Conservation (phyloP, 2,888 invertebrate genomes). For the Geophilus truncorum region DNA sequence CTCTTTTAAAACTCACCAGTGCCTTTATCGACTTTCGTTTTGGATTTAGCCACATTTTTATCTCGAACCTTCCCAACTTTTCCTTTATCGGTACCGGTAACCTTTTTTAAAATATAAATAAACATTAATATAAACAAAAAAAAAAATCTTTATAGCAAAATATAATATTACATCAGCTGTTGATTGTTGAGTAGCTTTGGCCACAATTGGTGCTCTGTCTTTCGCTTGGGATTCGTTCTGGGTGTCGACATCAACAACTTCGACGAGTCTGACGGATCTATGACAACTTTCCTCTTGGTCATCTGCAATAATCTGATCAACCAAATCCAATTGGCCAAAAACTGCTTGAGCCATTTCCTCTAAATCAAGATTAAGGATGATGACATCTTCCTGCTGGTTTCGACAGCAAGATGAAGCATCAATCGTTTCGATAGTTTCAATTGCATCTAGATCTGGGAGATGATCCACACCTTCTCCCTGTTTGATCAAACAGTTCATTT, state of each 20-base stretch:
- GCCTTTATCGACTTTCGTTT: not conserved
- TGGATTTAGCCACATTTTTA: not conserved
- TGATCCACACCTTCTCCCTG: not conserved
- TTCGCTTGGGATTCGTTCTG: not conserved
- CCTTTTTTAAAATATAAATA: not conserved
- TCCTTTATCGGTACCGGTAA: not conserved
- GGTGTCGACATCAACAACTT: not conserved
- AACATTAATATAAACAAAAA: not conserved
- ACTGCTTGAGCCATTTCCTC: slow-evolving; percentile 32
- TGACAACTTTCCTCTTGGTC: not conserved
- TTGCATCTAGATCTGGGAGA: slow-evolving; percentile 17
- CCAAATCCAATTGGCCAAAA: slow-evolving; percentile 29
- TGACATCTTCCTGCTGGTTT: slow-evolving; percentile 19
- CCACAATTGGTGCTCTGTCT: too few species aligned
- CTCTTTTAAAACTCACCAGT: not conserved
- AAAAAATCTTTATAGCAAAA: not conserved
- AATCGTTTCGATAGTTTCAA: slow-evolving; percentile 15
- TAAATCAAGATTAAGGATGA: slow-evolving; percentile 30
- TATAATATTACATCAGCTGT: too few species aligned
- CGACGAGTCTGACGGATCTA: not conserved
- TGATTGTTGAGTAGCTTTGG: too few species aligned
- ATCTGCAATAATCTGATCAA: slow-evolving; percentile 31
- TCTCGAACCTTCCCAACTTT: not conserved
- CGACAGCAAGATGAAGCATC: not conserved
- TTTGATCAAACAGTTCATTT: not conserved